Percentiles rank a stretch among this genome's conserved stretches.
These are phyloP conservation scores for Coremacera marginata DNA, from an alignment of 2,888 invertebrate species.

Conservation along the genomic window DNA sequence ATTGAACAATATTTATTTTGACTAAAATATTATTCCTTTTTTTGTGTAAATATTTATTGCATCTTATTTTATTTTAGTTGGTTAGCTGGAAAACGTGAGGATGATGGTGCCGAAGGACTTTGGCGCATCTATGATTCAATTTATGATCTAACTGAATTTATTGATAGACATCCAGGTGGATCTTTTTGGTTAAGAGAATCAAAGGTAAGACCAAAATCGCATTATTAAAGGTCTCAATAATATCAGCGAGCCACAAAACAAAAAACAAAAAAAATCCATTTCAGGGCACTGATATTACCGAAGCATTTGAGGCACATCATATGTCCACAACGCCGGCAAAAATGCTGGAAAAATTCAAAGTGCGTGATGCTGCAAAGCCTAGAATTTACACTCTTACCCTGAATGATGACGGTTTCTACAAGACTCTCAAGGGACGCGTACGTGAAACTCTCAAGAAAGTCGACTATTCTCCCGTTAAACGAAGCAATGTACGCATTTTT, in stretches of 20 bases:
- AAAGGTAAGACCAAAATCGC: slow-evolving; percentile 70
- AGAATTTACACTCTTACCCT: slow-evolving; percentile 82
- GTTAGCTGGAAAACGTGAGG: slow-evolving; percentile 75
- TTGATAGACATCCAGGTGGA: slow-evolving; percentile 88
- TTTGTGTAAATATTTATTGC: too few relatives aligned
- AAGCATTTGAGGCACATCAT: slow-evolving; percentile 83
- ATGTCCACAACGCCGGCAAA: slow-evolving; percentile 73
- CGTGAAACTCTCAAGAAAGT: slow-evolving; percentile 73
- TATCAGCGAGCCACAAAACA: neutral
- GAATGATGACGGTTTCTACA: slow-evolving; percentile 80
- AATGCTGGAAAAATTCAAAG: slow-evolving; percentile 76
- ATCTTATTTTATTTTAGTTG: slow-evolving; percentile 67
- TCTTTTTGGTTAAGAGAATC: slow-evolving; percentile 79
- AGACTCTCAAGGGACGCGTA: slow-evolving; percentile 75
- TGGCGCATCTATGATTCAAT: slow-evolving; percentile 83
- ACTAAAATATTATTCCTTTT: too few relatives aligned
- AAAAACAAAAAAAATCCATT: too few relatives aligned
- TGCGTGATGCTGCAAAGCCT: slow-evolving; percentile 74
- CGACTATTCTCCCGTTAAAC: slow-evolving; percentile 63
- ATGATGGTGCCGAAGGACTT: slow-evolving; percentile 81
- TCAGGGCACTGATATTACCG: slow-evolving; percentile 83
- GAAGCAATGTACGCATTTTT: slow-evolving; percentile 58
- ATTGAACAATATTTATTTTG: too few relatives aligned
- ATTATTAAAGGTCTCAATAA: too few relatives aligned
- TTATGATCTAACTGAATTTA: slow-evolving; percentile 87